These are phyloP conservation scores for Carassius gibelio DNA, from an alignment of 2,113 vertebrate genomes.

Conservation along the genomic window DNA sequence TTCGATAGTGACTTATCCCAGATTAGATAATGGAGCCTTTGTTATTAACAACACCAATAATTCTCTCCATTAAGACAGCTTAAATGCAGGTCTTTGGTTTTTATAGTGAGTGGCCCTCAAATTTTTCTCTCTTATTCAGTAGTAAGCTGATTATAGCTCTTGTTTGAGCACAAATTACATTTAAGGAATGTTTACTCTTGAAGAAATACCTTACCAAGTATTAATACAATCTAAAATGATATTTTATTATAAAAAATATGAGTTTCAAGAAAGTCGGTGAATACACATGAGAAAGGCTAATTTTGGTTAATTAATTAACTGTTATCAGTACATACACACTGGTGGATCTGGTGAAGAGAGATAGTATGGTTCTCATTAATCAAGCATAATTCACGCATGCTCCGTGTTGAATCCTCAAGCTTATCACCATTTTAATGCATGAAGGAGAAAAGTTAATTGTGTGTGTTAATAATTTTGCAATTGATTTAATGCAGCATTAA, in stretches of 20 bases:
- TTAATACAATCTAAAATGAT: neutral
- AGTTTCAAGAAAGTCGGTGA: neutral
- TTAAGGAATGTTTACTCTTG: neutral
- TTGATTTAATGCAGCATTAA: constrained; percentile 2
- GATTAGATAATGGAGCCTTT: constrained; percentile 56
- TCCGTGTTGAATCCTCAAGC: neutral
- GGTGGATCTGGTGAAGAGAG: constrained; percentile 26
- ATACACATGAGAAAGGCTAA: neutral
- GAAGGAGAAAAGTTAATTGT: neutral
- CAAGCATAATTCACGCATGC: neutral
- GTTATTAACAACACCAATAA: constrained; percentile 56
- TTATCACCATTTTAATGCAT: neutral
- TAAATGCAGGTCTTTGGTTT: constrained; percentile 47
- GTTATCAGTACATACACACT: neutral
- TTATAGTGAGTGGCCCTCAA: constrained; percentile 20
- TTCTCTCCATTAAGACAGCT: constrained; percentile 55
- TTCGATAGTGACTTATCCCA: constrained; percentile 65
- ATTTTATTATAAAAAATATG: neutral
- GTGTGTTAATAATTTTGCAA: neutral
- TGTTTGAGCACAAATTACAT: neutral
- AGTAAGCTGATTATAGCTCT: neutral
- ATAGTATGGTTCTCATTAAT: constrained; percentile 21
- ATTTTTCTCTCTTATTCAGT: neutral
- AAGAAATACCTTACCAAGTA: neutral
- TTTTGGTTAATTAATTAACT: constrained; percentile 27